Evolutionary conservation across 2,113 vertebrate genomes (phyloP), one percentile per base, ranked within the genome.

Genomic region (Campylomormyrus tamandua): DNA sequence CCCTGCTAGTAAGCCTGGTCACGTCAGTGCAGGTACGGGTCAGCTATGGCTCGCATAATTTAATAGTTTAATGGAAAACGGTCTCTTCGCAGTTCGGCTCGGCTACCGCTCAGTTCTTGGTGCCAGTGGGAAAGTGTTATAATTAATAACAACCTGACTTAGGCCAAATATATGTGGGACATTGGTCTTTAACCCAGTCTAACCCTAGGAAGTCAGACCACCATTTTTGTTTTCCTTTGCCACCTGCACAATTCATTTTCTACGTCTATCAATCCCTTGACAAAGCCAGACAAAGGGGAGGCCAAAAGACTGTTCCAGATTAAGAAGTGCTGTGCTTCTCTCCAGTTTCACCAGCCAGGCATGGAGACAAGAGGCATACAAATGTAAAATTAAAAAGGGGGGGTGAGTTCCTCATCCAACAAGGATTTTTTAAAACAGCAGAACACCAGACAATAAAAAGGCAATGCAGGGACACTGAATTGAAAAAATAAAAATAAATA

Each of bases 401-500:
- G 50, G 24, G 31, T 5, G n/a, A 50, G 85, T 48, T n/a, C 42
- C 39, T 46, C 42, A 24, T 45, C 39, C 39, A 39, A 83, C 19
- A 84, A 24, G 45, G 83, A 84, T n/a, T 21, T 42, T 83, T 42
- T 19, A 24, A 84, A 46, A 48, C 7, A 87, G 24, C 24, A 27
- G n/a, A 15, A 49, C 17, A 74, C 58, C 62, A 74, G 24, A 88
- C 17, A 62, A n/a, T 52, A 42, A 89, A 42, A 42, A n/a, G 66
- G 31, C 31, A 56, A 86, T 35, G n/a, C 9, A 87, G 74, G 74
- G 74, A 80, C 74, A 80, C 35, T 80, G 35, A 53, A 31, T 46
- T 84, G 13, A 58, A 3, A 77, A 42, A 39, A 77, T 80, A 56
- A 48, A 80, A 70, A 89, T 89, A 83, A 89, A 89, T 89, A 89